Evolutionary conservation across 2,113 vertebrate genomes (phyloP).

Genomic region (Pseudopipra pipra): DNA sequence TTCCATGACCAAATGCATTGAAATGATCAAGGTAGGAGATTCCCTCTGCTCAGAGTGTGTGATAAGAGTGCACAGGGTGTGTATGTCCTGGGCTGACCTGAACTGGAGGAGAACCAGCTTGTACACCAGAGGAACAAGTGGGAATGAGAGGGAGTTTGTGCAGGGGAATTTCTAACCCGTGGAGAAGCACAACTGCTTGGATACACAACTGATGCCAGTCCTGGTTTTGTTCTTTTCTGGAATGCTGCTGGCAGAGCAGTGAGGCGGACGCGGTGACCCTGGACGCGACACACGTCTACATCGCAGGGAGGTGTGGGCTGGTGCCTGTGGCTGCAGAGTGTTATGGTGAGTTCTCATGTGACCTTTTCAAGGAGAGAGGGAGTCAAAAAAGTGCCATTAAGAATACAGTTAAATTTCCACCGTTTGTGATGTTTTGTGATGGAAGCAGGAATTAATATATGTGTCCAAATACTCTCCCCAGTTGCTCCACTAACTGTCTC

Average conservation of each 20-base stretch:
- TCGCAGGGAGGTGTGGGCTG: constrained; percentile 86
- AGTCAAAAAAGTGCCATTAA: neutral
- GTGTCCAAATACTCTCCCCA: neutral
- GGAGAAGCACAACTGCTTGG: neutral
- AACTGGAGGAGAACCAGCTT: neutral
- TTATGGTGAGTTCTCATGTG: constrained; percentile 76
- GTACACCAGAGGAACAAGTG: neutral
- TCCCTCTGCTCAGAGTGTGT: neutral
- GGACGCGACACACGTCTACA: constrained; percentile 85
- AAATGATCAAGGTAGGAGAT: constrained; percentile 84
- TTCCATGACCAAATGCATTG: constrained; percentile 84
- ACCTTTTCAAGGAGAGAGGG: neutral
- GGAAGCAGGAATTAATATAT: neutral
- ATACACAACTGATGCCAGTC: neutral
- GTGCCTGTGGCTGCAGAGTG: constrained; percentile 87
- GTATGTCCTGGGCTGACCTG: neutral
- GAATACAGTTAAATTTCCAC: neutral
- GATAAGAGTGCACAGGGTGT: neutral
- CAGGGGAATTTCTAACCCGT: neutral
- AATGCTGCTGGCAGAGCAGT: constrained; percentile 76
- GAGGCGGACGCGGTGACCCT: constrained; percentile 87
- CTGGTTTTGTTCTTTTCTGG: neutral
- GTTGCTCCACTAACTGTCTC: neutral
- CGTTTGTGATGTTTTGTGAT: neutral
- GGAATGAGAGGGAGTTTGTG: neutral